Conservation (phyloP, 1,140 invertebrate genomes). For the Episyrphus balteatus region DNA sequence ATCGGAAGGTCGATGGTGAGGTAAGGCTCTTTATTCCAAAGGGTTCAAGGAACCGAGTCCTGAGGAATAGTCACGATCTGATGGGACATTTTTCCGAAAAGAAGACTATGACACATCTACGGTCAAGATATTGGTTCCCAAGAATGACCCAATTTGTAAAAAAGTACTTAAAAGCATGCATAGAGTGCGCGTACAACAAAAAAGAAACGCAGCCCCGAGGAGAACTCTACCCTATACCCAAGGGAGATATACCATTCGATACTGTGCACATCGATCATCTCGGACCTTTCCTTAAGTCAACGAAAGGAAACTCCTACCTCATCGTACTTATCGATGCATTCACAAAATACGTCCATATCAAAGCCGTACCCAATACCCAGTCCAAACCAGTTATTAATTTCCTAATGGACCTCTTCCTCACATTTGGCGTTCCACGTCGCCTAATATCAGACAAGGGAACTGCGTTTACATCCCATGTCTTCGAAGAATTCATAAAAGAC, state of each 20-base stretch:
- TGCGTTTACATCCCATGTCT: slow-evolving; percentile 19
- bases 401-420: slow-evolving; percentile 1
- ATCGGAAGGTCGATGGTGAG: too few species aligned
- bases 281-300: slow-evolving; percentile 17
- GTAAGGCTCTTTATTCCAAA: slow-evolving; percentile 6
- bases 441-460: slow-evolving; percentile 29
- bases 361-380: slow-evolving; percentile 13
- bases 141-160: slow-evolving; percentile 4
- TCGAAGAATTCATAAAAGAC: too few species aligned
- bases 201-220: slow-evolving; percentile 3
- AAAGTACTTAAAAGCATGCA: slow-evolving; percentile 4
- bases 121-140: slow-evolving; percentile 1
- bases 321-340: slow-evolving; percentile 20
- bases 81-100: slow-evolving; percentile 2
- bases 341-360: slow-evolving; percentile 15
- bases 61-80: neutral
- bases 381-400: slow-evolving; percentile 9
- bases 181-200: slow-evolving; percentile 9
- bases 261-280: slow-evolving; percentile 16
- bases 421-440: slow-evolving; percentile 7
- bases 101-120: neutral
- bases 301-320: slow-evolving; percentile 15
- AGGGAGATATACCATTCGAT: slow-evolving; percentile 10
- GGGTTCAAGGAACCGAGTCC: neutral
- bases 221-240: slow-evolving; percentile 4